A percentile compares a stretch with the other conserved stretches of the same genome.
These are phyloP conservation scores for Pectinophora gossypiella DNA, from an alignment of 1,140 invertebrate genomes.

Conservation along the genomic window DNA sequence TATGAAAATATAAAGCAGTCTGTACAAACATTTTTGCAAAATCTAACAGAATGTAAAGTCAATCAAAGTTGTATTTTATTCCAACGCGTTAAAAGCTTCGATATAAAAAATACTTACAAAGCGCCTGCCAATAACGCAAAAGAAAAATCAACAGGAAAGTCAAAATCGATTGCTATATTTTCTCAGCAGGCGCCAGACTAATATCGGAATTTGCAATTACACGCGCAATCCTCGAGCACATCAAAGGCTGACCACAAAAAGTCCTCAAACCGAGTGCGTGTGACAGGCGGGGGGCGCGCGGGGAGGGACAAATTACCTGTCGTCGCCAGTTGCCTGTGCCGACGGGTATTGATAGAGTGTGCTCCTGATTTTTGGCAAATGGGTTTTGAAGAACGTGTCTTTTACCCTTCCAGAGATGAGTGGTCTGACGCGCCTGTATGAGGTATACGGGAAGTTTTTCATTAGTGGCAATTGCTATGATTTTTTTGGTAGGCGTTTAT, in stretches of 20 bases:
- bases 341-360: constrained; percentile 24
- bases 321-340: constrained; percentile 36
- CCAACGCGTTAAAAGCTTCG: too few species aligned
- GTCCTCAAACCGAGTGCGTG: constrained; percentile 3
- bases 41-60: too few species aligned
- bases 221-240: constrained; percentile 11
- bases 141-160: too few species aligned
- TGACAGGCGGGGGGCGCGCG: constrained; percentile 10
- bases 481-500: too few species aligned
- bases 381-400: constrained; percentile 2
- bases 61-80: too few species aligned
- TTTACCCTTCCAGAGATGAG: background rate
- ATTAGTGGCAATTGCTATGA: too few species aligned
- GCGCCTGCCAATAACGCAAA: background rate
- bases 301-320: constrained; percentile 46
- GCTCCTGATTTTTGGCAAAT: constrained; percentile 8
- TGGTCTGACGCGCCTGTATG: too few species aligned
- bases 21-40: too few species aligned
- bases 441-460: too few species aligned
- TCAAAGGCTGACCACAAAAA: constrained; percentile 25
- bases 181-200: background rate
- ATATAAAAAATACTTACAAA: too few species aligned
- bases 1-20: too few species aligned
- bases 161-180: background rate
- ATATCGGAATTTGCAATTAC: constrained; percentile 3